phyloP scores from a whole-genome alignment of 2,888 invertebrate genomes.

The Atherix ibis region DNA sequence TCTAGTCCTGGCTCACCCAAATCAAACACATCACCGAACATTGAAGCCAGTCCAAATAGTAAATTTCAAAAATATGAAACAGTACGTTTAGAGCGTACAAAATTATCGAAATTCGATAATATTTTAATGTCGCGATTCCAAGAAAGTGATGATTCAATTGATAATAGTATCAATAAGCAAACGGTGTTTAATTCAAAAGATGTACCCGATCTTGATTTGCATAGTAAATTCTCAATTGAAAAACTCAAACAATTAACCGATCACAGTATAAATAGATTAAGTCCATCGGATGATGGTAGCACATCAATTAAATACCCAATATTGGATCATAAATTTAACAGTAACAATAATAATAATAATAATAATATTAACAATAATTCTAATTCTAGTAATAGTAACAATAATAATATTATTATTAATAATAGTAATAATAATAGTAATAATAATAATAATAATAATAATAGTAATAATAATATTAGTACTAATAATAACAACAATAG shows the following conservation, averaged over 20 bases:
- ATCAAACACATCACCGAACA: constrained; percentile 24
- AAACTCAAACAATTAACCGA: constrained; percentile 30
- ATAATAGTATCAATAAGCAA: constrained; percentile 4
- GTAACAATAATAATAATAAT: constrained; percentile 16
- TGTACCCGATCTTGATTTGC: constrained; percentile 12
- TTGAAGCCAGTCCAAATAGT: constrained; percentile 6
- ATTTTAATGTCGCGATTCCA: constrained; percentile 10
- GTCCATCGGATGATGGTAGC: constrained; percentile 19
- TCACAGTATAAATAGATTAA: constrained; percentile 24
- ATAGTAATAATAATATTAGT: constrained; percentile 13
- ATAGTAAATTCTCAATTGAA: constrained; percentile 27
- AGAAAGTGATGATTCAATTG: neutral
- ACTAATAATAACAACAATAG: too few relatives aligned
- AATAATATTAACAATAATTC: constrained; percentile 11
- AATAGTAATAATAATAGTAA: constrained; percentile 6
- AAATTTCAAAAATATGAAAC: constrained; percentile 10
- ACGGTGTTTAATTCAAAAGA: constrained; percentile 5
- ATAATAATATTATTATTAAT: constrained; percentile 2
- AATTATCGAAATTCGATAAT: constrained; percentile 11
- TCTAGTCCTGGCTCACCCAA: constrained; percentile 31
- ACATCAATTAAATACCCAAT: constrained; percentile 9
- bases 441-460: constrained; percentile 3
- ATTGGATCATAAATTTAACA: constrained; percentile 14
- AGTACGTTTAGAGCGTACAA: constrained; percentile 9
- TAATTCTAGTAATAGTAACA: constrained; percentile 4